Base-by-base conservation (phyloP, 1,140 invertebrate species). In the Trichogramma pretiosum region DNA sequence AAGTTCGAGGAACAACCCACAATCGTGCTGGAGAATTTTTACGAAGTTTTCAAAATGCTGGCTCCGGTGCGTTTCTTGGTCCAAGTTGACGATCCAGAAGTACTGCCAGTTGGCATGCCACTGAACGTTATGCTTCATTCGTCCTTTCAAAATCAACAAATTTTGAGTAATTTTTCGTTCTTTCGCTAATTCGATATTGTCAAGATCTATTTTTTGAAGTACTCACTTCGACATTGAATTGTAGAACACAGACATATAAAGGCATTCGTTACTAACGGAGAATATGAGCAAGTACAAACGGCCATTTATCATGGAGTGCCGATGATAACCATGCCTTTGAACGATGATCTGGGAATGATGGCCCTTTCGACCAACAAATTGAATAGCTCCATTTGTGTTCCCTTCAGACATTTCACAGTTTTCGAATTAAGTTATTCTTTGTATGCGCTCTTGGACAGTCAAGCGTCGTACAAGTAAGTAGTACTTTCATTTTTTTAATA, bases 261-360 rank as follows among this genome's bases (percentile, higher is more conserved):
- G 47, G 77, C 76, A 0, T 86, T 86, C 51, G 72, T 86, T 43
- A 78, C 80, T 0, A 84, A 89, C 56, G 80, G 77, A 33, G 85
- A 84, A 0, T 74, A 84, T 32, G 75, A 83, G 58, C 79, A 84
- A 34, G 78, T 76, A 1, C 78, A 78, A 32, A 85, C 88, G 65
- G 77, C 82, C 5, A 74, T 83, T 28, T 78, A 82, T 54, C 80
- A 77, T 55, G 82, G 77, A 16, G 81, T 87, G 10, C 84, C 84
- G 0, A 72, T 83, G 11, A 62, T 88, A 1, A 74, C 77, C 7
- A 78, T 85, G 54, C 84, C 84, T 4, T 67, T 86, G 37, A 74
- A 77, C 41, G 81, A 78, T 11, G 83, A 85, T 52, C 79, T 81
- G 56, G 78, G 82, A 57, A 71, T 77, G 24, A 70, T 77, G 1